These are phyloP conservation scores for Jacana jacana DNA, from an alignment of 2,113 vertebrate genomes.

Conservation along the genomic window DNA sequence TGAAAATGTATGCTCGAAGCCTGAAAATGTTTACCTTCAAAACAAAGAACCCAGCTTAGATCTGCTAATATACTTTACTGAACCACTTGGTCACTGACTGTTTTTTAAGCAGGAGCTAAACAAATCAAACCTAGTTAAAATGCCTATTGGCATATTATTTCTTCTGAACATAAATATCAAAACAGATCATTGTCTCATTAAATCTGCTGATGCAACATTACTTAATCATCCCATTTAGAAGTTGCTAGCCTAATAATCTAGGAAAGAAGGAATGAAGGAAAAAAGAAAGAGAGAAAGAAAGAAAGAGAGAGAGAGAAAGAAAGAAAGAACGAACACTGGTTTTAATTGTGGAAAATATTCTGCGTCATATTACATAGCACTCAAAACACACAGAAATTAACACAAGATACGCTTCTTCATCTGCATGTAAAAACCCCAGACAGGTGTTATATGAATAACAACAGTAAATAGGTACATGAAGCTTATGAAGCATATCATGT, in stretches of 20 bases:
- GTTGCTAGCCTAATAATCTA: neutral
- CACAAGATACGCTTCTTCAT: neutral
- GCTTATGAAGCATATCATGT: neutral
- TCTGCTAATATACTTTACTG: neutral
- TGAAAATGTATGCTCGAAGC: neutral
- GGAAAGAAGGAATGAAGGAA: neutral
- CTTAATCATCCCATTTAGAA: neutral
- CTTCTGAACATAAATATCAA: conserved; percentile 15
- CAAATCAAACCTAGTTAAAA: neutral
- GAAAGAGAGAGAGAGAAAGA: too few relatives aligned
- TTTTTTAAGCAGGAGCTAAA: conserved; percentile 20
- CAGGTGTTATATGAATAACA: neutral
- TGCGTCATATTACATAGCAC: neutral
- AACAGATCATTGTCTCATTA: conserved; percentile 41
- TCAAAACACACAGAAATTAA: neutral
- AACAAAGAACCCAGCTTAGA: neutral
- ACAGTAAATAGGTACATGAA: neutral
- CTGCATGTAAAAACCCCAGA: neutral
- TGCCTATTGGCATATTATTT: neutral
- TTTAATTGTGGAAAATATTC: neutral
- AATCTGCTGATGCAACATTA: neutral
- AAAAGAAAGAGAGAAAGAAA: too few relatives aligned
- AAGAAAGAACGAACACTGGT: too few relatives aligned
- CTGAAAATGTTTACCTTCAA: conserved; percentile 16
- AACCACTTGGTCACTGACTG: neutral